phyloP scores from a whole-genome alignment of 2,113 vertebrate genomes.

The Labeo rohita region DNA sequence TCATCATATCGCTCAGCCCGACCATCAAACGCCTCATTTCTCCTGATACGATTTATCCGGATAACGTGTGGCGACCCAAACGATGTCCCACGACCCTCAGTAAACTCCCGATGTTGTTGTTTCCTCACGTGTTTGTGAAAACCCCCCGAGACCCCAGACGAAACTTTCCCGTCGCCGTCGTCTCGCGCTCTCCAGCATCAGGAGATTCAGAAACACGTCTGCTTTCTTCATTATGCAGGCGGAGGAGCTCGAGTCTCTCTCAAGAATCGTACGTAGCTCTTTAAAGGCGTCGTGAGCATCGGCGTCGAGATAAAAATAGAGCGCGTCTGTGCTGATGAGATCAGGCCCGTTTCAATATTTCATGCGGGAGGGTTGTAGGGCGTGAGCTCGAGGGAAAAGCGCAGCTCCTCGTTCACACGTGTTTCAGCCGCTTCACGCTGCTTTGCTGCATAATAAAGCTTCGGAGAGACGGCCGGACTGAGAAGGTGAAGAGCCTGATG shows the following conservation, averaged over 20 bases:
- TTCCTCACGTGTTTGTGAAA: no score
- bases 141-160: neutral
- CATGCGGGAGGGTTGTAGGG: conserved; percentile 72
- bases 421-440: conserved; percentile 25
- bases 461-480: neutral
- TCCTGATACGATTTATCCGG: neutral
- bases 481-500: neutral
- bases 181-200: conserved; percentile 2
- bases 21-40: neutral
- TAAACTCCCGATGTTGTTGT: neutral
- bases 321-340: conserved; percentile 69
- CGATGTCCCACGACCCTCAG: neutral
- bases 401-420: no score
- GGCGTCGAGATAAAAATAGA: conserved; percentile 73
- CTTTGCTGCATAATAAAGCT: neutral
- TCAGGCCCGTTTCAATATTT: conserved; percentile 81
- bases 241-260: conserved; percentile 21
- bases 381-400: conserved; percentile 66
- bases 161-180: neutral
- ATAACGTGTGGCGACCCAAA: neutral
- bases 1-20: neutral
- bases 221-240: conserved; percentile 29
- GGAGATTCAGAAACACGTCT: conserved; percentile 32
- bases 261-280: conserved; percentile 59
- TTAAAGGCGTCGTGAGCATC: conserved; percentile 75